A percentile compares a stretch with the other conserved stretches of the same genome.
Evolutionary conservation across 2,888 invertebrate genomes (phyloP).

Genomic region (Portevinia maculata): DNA sequence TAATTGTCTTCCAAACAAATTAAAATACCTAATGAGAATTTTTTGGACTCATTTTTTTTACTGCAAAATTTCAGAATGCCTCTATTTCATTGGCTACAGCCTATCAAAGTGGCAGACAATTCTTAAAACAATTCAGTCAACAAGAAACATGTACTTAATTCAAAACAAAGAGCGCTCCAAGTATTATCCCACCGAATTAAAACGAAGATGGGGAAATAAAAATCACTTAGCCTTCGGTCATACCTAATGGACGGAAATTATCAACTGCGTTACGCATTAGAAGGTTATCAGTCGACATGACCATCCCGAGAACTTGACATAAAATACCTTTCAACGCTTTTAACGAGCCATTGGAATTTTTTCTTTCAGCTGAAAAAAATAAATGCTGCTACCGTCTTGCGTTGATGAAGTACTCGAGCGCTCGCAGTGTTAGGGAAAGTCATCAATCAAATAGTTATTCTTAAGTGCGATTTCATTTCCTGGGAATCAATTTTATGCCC

Average conservation of each 20-base stretch:
- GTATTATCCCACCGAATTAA: conserved; percentile 9
- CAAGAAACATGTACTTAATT: too few species aligned
- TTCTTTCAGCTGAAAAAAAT: conserved; percentile 36
- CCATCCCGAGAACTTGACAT: conserved; percentile 68
- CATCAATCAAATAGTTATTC: conserved; percentile 69
- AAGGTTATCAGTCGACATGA: conserved; percentile 66
- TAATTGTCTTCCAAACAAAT: too few species aligned
- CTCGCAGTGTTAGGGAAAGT: conserved; percentile 30
- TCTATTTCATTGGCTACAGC: too few species aligned
- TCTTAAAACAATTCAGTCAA: too few species aligned
- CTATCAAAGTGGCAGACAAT: too few species aligned
- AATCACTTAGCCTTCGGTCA: conserved; percentile 40
- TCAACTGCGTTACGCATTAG: conserved; percentile 73
- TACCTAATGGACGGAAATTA: conserved; percentile 70
- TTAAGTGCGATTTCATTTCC: conserved; percentile 64
- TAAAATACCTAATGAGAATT: too few species aligned
- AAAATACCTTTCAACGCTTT: conserved; percentile 70
- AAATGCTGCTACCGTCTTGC: conserved; percentile 57
- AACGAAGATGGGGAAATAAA: conserved; percentile 11
- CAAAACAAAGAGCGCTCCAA: not conserved
- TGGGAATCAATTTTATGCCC: conserved; percentile 21
- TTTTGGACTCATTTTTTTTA: too few species aligned
- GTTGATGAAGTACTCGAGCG: conserved; percentile 20
- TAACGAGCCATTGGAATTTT: conserved; percentile 47
- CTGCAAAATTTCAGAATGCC: too few species aligned